A percentile compares a stretch with the other conserved stretches of the same genome.
phyloP scores from a whole-genome alignment of 2,797 vertebrate genomes.

The Coracias cyanogaster region DNA sequence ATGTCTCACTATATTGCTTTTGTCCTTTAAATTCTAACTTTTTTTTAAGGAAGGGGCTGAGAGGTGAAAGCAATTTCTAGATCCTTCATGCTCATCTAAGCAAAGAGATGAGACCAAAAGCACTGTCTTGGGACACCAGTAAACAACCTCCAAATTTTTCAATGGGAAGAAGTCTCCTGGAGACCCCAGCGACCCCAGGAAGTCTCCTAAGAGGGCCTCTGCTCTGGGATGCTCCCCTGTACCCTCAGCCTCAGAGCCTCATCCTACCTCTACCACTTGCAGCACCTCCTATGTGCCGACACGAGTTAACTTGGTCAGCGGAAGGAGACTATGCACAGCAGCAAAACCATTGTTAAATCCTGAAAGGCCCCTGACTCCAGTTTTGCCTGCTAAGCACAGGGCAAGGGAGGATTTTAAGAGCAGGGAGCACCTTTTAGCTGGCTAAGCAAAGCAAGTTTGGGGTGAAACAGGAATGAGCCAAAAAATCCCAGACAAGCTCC shows the following conservation, averaged over 20 bases:
- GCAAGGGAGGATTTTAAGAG: neutral
- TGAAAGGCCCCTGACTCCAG: neutral
- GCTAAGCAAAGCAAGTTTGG: neutral
- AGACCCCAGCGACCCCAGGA: neutral
- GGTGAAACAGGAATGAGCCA: neutral
- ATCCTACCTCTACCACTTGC: neutral
- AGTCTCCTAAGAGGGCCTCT: neutral
- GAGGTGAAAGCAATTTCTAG: neutral
- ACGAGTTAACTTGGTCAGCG: neutral
- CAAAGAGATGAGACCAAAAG: neutral
- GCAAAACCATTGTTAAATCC: neutral
- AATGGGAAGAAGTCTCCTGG: neutral
- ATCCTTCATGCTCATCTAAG: neutral
- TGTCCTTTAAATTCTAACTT: neutral
- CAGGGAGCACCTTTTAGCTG: neutral
- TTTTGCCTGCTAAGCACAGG: neutral
- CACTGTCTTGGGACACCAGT: neutral
- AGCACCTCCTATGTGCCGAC: neutral
- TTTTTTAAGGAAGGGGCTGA: neutral
- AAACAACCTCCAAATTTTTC: neutral
- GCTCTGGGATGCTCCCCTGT: neutral
- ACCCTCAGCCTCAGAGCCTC: neutral
- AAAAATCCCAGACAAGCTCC: neutral
- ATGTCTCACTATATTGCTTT: neutral
- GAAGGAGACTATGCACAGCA: neutral